phyloP scores from a whole-genome alignment of 2,797 vertebrate species.

The Gastrophryne carolinensis region DNA sequence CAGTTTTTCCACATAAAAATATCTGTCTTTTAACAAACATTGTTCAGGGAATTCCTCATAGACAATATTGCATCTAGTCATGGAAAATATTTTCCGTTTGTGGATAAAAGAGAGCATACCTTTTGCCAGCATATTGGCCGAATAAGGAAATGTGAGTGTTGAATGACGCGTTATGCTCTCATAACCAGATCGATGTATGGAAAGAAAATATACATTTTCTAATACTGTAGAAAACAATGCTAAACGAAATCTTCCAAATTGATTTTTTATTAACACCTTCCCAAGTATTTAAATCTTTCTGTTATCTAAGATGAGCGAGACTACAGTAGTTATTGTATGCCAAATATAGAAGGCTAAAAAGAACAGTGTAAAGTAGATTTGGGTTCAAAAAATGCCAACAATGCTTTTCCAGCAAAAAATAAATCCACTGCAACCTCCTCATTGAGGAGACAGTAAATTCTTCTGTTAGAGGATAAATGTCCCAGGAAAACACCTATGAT shows the following conservation, averaged over 20 bases:
- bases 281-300: no score
- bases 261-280: conserved; percentile 29
- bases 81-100: conserved; percentile 61
- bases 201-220: conserved; percentile 58
- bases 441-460: no score
- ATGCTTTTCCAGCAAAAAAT: no score
- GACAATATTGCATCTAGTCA: conserved; percentile 59
- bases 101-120: conserved; percentile 61
- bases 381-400: no score
- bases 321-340: no score
- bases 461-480: no score
- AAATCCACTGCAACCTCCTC: no score
- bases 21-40: conserved; percentile 49
- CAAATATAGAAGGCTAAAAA: no score
- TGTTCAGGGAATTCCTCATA: conserved; percentile 60
- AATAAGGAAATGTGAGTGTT: conserved; percentile 58
- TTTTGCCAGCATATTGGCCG: conserved; percentile 60
- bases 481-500: no score
- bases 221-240: conserved; percentile 56
- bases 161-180: conserved; percentile 54
- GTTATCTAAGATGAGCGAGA: no score
- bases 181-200: conserved; percentile 52
- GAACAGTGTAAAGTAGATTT: no score
- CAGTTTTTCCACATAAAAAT: conserved; percentile 20
- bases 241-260: conserved; percentile 21